These are phyloP conservation scores for Anoncus sp. DNA, from an alignment of 2,888 invertebrate genomes.

Conservation along the genomic window DNA sequence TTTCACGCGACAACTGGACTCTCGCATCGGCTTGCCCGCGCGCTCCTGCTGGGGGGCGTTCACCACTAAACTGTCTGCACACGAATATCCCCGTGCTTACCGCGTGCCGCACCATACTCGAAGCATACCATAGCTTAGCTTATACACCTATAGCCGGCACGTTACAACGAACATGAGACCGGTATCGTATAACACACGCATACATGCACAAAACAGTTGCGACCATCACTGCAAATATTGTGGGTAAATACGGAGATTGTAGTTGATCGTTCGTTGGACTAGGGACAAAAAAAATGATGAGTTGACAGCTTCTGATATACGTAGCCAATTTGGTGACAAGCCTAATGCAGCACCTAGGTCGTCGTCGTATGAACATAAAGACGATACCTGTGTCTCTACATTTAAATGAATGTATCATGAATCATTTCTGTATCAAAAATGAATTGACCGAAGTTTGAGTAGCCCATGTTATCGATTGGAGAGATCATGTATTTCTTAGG, in stretches of 20 bases:
- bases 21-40: conserved; percentile 57
- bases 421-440: neutral
- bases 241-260: conserved; percentile 14
- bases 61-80: conserved; percentile 82
- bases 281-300: neutral
- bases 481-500: neutral
- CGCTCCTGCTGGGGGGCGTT: conserved; percentile 73
- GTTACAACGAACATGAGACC: conserved; percentile 34
- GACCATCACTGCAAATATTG: conserved; percentile 12
- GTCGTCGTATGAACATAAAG: no score
- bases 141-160: conserved; percentile 31
- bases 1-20: conserved; percentile 83
- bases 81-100: conserved; percentile 76
- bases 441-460: no score
- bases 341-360: no score
- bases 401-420: no score
- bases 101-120: conserved; percentile 76
- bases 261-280: conserved; percentile 9
- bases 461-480: neutral
- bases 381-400: no score
- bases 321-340: no score
- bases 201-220: neutral
- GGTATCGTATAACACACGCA: conserved; percentile 27
- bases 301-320: no score
- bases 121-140: conserved; percentile 72